These are phyloP conservation scores for Cyanoliseus patagonus DNA, from an alignment of 2,113 vertebrate genomes.

Conservation along the genomic window DNA sequence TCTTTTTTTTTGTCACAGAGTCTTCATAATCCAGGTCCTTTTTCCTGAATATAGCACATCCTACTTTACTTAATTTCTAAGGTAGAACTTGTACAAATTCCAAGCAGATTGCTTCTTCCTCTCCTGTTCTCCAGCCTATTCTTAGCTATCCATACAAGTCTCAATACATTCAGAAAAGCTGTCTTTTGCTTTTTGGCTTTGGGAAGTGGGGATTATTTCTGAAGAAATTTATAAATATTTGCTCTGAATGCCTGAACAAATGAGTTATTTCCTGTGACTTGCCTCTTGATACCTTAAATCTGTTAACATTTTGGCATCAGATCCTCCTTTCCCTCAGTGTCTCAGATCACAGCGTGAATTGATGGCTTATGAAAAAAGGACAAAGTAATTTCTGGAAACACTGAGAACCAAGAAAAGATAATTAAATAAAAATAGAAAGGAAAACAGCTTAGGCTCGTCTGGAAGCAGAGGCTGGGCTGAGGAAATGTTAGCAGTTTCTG, in stretches of 20 bases:
- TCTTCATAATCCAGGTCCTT: neutral
- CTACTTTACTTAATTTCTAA: neutral
- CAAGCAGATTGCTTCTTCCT: slow-evolving; percentile 8
- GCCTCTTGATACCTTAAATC: slow-evolving; percentile 61
- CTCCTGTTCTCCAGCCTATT: slow-evolving; percentile 6
- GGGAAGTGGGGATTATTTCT: slow-evolving; percentile 29
- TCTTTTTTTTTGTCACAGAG: neutral
- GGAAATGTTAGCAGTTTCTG: neutral
- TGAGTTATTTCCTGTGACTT: slow-evolving; percentile 52
- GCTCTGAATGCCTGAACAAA: slow-evolving; percentile 41
- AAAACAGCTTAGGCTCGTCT: neutral
- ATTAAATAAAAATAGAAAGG: neutral
- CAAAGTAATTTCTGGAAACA: slow-evolving; percentile 22
- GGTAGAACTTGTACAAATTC: neutral
- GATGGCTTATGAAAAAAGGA: slow-evolving; percentile 12
- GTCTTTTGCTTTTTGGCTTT: slow-evolving; percentile 43
- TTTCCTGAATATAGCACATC: neutral
- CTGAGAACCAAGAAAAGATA: neutral
- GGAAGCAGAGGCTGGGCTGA: neutral
- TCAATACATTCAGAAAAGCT: neutral
- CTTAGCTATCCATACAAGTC: neutral
- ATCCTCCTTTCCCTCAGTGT: neutral
- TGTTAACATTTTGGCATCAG: slow-evolving; percentile 48
- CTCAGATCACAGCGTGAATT: slow-evolving; percentile 13
- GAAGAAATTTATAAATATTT: slow-evolving; percentile 66